phyloP scores from a whole-genome alignment of 2,888 invertebrate genomes.

The Drosophila pegasa region DNA sequence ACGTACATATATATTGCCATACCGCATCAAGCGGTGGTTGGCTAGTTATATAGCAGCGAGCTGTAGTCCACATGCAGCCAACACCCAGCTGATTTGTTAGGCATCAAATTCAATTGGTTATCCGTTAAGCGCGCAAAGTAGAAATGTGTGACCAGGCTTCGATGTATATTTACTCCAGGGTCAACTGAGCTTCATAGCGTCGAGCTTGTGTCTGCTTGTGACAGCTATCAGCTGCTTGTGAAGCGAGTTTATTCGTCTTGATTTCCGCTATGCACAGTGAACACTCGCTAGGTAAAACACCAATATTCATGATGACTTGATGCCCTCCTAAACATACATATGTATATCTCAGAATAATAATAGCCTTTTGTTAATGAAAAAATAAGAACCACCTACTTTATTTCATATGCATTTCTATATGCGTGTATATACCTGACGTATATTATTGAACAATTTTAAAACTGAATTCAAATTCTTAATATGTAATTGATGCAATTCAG shows the following conservation, averaged over 20 bases:
- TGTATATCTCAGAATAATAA: no score
- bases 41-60: neutral
- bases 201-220: constrained; percentile 7
- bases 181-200: neutral
- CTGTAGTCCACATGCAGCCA: neutral
- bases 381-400: no score
- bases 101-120: neutral
- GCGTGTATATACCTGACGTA: no score
- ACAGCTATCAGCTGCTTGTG: constrained; percentile 11
- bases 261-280: constrained; percentile 6
- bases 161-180: neutral
- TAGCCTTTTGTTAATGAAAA: no score
- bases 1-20: no score
- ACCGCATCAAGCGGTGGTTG: no score
- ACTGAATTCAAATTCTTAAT: no score
- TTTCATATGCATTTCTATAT: no score
- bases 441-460: no score
- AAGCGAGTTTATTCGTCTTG: neutral
- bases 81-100: no score
- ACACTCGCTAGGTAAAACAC: neutral
- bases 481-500: neutral
- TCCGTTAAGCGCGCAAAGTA: neutral
- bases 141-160: neutral
- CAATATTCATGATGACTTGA: neutral
- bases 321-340: no score